Base-by-base conservation (phyloP, 1,140 invertebrate species). In the Cydia strobilella region DNA sequence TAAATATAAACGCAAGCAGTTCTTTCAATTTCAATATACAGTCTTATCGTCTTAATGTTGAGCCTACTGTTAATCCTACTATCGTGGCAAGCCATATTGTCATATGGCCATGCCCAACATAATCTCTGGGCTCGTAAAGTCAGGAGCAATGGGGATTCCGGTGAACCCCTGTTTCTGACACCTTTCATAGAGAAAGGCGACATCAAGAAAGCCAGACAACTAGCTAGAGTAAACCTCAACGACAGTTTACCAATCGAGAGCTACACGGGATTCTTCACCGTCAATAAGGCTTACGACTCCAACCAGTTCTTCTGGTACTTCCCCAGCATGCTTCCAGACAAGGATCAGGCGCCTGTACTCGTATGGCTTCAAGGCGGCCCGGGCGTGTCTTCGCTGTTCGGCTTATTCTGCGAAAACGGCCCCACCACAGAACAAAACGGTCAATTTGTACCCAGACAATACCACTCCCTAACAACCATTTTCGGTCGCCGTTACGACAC, bases 281-380 rank as follows among this genome's bases (percentile, higher is more conserved):
- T 96, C 0, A 94, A 97, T 83, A 94, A 95, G 86, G 84, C 88
- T 2, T 95, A 93, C 79, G 93, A 95, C 81, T 95, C 95, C 18
- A 96, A 97, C 85, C 91, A 96, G 80, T 97, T 96, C 87, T 96
- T 97, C 87, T 97, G 96, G 96, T 97, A 95, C 86, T 97, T 96
- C 80, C 96, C 96, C 7, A 94, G 95, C 0, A 93, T 94, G 87
- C 83, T 90, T 39, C 84, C 92, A 0, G 83, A 91, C 3, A 93
- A 90, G 4, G 86, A 85, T 75, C 74, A 93, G 77, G 95, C 95
- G 0, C 96, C 96, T 7, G 93, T 97, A 4, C 77, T 96, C 3
- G 82, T 97, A n/a, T 97, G 96, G 96, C 92, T 97, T 10, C 96
- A 97, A 92, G 96, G 96, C 54, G 95, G 96, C 0, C 97, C 97